Evolutionary conservation across 1,140 invertebrate genomes (phyloP).

Genomic region (Aphidius ervi): DNA sequence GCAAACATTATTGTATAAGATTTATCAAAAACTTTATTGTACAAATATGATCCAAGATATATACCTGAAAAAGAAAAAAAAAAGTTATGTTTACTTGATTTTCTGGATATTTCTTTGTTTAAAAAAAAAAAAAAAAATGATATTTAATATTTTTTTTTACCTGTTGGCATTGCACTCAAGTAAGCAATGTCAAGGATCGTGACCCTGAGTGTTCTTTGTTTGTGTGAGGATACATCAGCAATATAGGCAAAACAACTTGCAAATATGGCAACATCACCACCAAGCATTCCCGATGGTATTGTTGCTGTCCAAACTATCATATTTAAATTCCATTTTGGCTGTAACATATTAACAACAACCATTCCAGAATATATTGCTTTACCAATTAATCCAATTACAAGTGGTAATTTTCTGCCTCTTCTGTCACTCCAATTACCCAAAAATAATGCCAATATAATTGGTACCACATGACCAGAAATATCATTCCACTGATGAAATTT

Average conservation of each 20-base stretch:
- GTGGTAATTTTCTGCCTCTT: conserved; percentile 63
- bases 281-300: conserved; percentile 67
- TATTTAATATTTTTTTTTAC: conserved; percentile 33
- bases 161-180: conserved; percentile 69
- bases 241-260: conserved; percentile 70
- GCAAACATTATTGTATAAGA: conserved; percentile 69
- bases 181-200: conserved; percentile 71
- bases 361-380: conserved; percentile 71
- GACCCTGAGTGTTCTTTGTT: conserved; percentile 65
- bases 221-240: conserved; percentile 61
- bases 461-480: conserved; percentile 64
- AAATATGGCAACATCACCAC: conserved; percentile 72
- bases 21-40: conserved; percentile 52
- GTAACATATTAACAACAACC: conserved; percentile 65
- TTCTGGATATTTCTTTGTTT: conserved; percentile 9
- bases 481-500: conserved; percentile 72
- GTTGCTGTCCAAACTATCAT: conserved; percentile 69
- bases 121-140: too few relatives aligned
- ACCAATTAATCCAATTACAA: conserved; percentile 65
- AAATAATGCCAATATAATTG: conserved; percentile 70
- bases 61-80: conserved; percentile 42
- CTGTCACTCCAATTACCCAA: conserved; percentile 73
- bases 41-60: conserved; percentile 55
- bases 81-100: background rate
- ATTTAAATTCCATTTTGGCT: conserved; percentile 66